phyloP scores from a whole-genome alignment of 2,113 vertebrate species.

The Apodemus sylvaticus region DNA sequence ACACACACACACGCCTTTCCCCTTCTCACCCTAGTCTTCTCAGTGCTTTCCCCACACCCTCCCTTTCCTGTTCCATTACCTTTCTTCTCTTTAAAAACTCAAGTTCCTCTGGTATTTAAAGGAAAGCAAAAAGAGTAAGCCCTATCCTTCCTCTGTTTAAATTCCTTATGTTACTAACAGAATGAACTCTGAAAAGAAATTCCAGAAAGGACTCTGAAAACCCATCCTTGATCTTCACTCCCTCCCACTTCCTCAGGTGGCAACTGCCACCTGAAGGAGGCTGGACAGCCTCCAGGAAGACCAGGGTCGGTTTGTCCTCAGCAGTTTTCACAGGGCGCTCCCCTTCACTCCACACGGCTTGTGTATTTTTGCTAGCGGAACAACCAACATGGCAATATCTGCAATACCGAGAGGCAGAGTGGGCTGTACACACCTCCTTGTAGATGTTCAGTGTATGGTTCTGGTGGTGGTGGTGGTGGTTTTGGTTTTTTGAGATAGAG shows the following conservation, averaged over 20 bases:
- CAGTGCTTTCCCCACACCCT: conserved; percentile 46
- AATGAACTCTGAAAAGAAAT: conserved; percentile 66
- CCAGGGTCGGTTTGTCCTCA: neutral
- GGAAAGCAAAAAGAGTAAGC: conserved; percentile 17
- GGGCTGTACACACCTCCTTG: neutral
- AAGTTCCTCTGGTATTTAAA: conserved; percentile 1
- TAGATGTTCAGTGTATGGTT: neutral
- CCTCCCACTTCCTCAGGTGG: conserved; percentile 64
- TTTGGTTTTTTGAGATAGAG: neutral
- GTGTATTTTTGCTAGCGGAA: neutral
- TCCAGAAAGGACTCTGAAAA: conserved; percentile 55
- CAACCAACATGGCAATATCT: neutral
- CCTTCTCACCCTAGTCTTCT: neutral
- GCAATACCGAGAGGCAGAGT: neutral
- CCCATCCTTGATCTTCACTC: conserved; percentile 63
- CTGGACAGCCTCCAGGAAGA: conserved; percentile 43
- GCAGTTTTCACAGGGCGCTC: conserved; percentile 27
- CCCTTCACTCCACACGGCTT: neutral
- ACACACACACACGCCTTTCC: neutral
- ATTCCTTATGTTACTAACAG: conserved; percentile 40
- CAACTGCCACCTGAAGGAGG: conserved; percentile 71
- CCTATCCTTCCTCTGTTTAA: conserved; percentile 40
- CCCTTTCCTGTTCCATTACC: conserved; percentile 35
- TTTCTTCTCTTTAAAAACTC: conserved; percentile 45
- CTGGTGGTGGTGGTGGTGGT: neutral